Conservation (phyloP, 2,113 vertebrate species). For the Euleptes europaea region DNA sequence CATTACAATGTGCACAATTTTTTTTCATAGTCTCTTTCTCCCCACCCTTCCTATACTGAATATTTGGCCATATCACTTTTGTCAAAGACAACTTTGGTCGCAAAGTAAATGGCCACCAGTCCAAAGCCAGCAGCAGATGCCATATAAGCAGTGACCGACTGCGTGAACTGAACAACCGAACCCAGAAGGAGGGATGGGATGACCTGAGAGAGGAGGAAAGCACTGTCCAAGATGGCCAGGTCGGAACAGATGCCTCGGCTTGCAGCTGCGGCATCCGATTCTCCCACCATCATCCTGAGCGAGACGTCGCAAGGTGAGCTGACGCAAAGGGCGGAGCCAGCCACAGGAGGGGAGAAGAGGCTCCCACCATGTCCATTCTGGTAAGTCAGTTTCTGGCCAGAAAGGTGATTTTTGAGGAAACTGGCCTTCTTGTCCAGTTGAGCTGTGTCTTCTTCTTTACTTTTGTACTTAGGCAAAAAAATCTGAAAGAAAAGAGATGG, state of each 20-base stretch:
- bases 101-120: conserved; percentile 82
- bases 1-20: fast-evolving
- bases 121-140: conserved; percentile 78
- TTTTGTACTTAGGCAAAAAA: conserved; percentile 78
- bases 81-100: conserved; percentile 82
- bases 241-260: conserved; percentile 85
- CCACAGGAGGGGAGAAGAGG: conserved; percentile 19
- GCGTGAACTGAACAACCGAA: conserved; percentile 82
- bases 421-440: conserved; percentile 56
- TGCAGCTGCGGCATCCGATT: conserved; percentile 38
- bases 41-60: conserved; percentile 44
- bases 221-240: conserved; percentile 88
- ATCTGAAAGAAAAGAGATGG: conserved; percentile 63
- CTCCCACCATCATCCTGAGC: conserved; percentile 60
- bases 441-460: conserved; percentile 51
- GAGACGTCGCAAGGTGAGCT: conserved; percentile 71
- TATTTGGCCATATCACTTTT: conserved; percentile 77
- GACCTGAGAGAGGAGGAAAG: conserved; percentile 87
- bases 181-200: conserved; percentile 85
- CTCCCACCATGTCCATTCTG: conserved; percentile 56
- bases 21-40: fast-evolving
- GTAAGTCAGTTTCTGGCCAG: conserved; percentile 63
- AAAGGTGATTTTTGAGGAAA: conserved; percentile 59
- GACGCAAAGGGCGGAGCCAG: conserved; percentile 63
- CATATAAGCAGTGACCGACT: conserved; percentile 85